These are phyloP conservation scores for Pseudomyrmex gracilis DNA, from an alignment of 1,140 invertebrate species.

Conservation along the genomic window DNA sequence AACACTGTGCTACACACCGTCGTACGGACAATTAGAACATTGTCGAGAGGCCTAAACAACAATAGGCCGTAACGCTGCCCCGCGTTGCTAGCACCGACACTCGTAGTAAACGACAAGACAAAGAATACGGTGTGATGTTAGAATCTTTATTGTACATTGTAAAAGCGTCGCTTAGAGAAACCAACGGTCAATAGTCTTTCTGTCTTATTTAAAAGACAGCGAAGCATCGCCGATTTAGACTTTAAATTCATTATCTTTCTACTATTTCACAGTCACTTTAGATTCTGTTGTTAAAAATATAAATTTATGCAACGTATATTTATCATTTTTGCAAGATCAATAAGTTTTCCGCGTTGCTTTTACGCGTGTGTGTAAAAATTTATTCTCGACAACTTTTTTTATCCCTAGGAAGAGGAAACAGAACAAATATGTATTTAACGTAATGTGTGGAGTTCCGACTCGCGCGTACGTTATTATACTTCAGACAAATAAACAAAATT, in stretches of 20 bases:
- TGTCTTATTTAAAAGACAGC: not conserved
- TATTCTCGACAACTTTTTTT: too few species aligned
- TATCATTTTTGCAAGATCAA: too few species aligned
- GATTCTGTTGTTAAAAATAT: too few species aligned
- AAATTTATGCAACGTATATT: too few species aligned
- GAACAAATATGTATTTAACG: too few species aligned
- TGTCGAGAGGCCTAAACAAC: not conserved
- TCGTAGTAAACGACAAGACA: not conserved
- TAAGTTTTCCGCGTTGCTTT: not conserved
- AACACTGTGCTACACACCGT: constrained; percentile 2
- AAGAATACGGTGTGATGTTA: not conserved
- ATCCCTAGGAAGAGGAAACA: not conserved
- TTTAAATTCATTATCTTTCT: too few species aligned
- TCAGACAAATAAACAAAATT: constrained; percentile 1
- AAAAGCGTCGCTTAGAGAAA: not conserved
- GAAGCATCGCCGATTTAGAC: not conserved
- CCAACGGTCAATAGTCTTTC: not conserved
- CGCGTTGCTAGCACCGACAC: not conserved
- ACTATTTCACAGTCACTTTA: too few species aligned
- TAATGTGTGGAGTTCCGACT: not conserved
- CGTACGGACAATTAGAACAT: constrained; percentile 54
- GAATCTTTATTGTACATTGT: not conserved
- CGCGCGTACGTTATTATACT: not conserved
- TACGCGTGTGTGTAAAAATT: not conserved
- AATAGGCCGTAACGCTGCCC: not conserved